Evolutionary conservation across 2,797 vertebrate genomes (phyloP), one percentile per base, ranked within the genome.

Genomic region (Tarsius wallacei): DNA sequence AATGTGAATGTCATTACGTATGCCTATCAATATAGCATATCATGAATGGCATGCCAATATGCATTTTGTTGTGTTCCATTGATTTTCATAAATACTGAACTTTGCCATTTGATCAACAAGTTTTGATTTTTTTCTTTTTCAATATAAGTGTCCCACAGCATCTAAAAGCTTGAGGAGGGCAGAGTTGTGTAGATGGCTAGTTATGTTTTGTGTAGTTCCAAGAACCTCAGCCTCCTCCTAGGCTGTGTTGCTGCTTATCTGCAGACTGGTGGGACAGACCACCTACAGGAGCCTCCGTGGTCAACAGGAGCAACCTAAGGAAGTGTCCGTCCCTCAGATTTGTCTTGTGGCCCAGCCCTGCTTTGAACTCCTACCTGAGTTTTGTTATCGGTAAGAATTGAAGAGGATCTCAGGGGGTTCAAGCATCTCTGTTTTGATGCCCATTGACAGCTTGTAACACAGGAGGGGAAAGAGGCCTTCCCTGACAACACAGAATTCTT

Each of bases 111-210:
- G 8, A 26, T 63, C 49, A 73, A 26, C 53, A 36, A 63, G 36
- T 49, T 53, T 85, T 80, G 33, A 68, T 10, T 85, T 76, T 66
- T 90, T 64, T 91, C 57, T 88, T 63, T 86, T 80, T 63, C 73
- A 28, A 47, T 49, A 16, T 57, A 81, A 85, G 26, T 12, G 2
- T 73, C n/a, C 21, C 17, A 0, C 7, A 28, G 10, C 31, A 80
- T 31, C 31, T 74, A 55, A 51, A 76, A 77, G 57, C 33, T 80
- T 88, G 51, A 80, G 33, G 2, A 24, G 33, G n/a, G 55, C 78
- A 86, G 51, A 70, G 14, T n/a, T n/a, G 10, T n/a, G 17, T 17
- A 74, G 87, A 26, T 7, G 85, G 9, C 13, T 81, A 55, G 31
- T 12, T 42, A 49, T 14, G 17, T 51, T 77, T 61, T 51, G 15